Conservation (phyloP, 2,888 invertebrate genomes). For the Sinopyrophorus schimmeli region DNA sequence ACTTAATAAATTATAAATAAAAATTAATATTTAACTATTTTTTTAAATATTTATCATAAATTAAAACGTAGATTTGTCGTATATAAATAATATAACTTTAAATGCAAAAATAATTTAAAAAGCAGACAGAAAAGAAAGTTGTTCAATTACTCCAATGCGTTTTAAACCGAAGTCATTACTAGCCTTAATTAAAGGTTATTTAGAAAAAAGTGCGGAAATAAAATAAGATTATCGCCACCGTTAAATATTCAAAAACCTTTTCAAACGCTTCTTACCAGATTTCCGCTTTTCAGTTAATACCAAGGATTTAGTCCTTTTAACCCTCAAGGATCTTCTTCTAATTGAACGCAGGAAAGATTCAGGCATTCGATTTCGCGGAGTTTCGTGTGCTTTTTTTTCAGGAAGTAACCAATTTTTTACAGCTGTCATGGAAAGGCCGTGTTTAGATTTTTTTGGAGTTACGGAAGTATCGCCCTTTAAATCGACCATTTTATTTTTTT, state of each 20-base stretch:
- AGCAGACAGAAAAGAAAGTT: too few species aligned
- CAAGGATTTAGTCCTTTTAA: constrained; percentile 75
- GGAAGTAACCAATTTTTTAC: constrained; percentile 78
- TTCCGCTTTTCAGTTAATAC: constrained; percentile 76
- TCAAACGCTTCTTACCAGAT: constrained; percentile 67
- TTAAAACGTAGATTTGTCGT: too few species aligned
- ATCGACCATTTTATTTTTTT: constrained; percentile 48
- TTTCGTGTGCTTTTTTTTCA: constrained; percentile 40
- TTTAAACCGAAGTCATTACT: too few species aligned
- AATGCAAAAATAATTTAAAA: too few species aligned
- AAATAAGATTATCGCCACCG: too few species aligned
- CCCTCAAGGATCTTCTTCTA: constrained; percentile 69
- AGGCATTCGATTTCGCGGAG: constrained; percentile 65
- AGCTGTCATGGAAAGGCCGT: constrained; percentile 63
- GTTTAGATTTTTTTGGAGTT: constrained; percentile 50
- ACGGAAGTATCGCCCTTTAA: constrained; percentile 48
- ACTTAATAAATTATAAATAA: too few species aligned
- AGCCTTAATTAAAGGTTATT: too few species aligned
- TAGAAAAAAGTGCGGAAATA: too few species aligned
- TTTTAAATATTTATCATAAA: too few species aligned
- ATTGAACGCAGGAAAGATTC: constrained; percentile 75
- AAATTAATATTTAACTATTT: too few species aligned
- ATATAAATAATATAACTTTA: too few species aligned
- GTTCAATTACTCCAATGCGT: too few species aligned
- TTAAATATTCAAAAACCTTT: not conserved